A percentile compares a stretch with the other conserved stretches of the same genome.
Evolutionary conservation across 2,888 invertebrate genomes (phyloP).

Genomic region (Lepidocyrtinus sp.): DNA sequence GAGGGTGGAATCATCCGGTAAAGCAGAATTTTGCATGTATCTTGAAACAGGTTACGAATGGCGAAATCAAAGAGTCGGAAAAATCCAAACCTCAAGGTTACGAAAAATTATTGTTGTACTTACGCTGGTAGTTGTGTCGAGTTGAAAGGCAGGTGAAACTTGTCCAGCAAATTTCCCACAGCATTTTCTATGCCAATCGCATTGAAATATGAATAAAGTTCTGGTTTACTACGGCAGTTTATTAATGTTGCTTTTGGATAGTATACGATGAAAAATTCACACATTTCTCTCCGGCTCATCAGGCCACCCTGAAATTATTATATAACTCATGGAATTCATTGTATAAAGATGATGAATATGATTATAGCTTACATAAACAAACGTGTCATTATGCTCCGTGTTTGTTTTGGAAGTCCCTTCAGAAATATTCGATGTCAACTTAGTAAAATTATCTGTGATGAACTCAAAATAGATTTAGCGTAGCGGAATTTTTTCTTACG

Average conservation of each 20-base stretch:
- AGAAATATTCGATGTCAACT: too few species aligned
- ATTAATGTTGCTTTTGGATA: constrained; percentile 87
- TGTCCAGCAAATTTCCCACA: constrained; percentile 13
- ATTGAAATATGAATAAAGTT: constrained; percentile 63
- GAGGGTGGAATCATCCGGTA: constrained; percentile 41
- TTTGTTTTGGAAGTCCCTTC: too few species aligned
- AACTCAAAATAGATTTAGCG: too few species aligned
- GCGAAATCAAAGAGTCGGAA: not conserved
- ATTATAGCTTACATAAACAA: not conserved
- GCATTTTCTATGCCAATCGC: constrained; percentile 56
- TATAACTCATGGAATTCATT: not conserved
- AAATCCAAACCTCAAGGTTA: not conserved
- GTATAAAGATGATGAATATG: not conserved
- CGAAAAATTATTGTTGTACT: not conserved
- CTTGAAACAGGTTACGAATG: constrained; percentile 4
- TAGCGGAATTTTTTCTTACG: too few species aligned
- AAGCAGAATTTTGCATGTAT: constrained; percentile 17
- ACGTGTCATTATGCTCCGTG: too few species aligned
- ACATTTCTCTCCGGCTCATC: constrained; percentile 90
- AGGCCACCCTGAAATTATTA: constrained; percentile 78
- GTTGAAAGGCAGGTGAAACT: constrained; percentile 31
- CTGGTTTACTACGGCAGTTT: constrained; percentile 81
- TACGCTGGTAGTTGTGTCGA: constrained; percentile 37
- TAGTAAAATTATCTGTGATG: too few species aligned
- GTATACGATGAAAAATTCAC: constrained; percentile 86